Percentiles rank a stretch among this genome's conserved stretches.
These are phyloP conservation scores for Nasonia giraulti DNA, from an alignment of 1,140 invertebrate genomes.

Conservation along the genomic window DNA sequence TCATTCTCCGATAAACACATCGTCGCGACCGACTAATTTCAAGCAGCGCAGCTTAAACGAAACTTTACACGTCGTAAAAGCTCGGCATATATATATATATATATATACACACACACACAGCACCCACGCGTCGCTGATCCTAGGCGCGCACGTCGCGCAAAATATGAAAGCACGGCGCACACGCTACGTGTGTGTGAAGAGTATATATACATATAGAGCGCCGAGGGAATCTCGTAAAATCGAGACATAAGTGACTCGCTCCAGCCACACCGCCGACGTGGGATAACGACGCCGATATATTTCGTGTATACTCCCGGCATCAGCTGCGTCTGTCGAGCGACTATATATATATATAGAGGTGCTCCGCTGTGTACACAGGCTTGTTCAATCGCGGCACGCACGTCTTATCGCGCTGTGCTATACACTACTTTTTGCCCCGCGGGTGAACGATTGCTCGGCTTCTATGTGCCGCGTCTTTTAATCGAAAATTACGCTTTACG, in stretches of 20 bases:
- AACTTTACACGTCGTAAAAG: constrained; percentile 10
- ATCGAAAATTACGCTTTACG: not conserved
- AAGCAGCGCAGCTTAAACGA: not conserved
- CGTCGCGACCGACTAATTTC: constrained; percentile 22
- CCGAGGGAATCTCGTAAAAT: constrained; percentile 31
- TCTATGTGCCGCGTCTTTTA: not conserved
- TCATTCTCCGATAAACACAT: not conserved
- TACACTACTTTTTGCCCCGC: not conserved
- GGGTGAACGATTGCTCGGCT: not conserved
- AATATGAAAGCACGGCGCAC: constrained; percentile 9
- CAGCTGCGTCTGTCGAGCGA: not conserved
- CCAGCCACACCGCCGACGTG: not conserved
- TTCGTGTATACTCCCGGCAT: not conserved
- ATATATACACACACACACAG: not conserved
- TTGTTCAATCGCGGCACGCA: not conserved
- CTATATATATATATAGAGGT: not conserved
- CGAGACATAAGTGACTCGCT: constrained; percentile 37
- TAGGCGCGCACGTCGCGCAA: not conserved
- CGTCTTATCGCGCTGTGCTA: not conserved
- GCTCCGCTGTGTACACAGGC: not conserved
- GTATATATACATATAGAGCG: not conserved
- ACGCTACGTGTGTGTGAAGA: not conserved
- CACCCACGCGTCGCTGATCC: not conserved
- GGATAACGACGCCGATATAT: constrained; percentile 36
- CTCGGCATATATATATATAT: not conserved